phyloP scores from a whole-genome alignment of 1,140 invertebrate species.

The Thaumetopoea pityocampa region DNA sequence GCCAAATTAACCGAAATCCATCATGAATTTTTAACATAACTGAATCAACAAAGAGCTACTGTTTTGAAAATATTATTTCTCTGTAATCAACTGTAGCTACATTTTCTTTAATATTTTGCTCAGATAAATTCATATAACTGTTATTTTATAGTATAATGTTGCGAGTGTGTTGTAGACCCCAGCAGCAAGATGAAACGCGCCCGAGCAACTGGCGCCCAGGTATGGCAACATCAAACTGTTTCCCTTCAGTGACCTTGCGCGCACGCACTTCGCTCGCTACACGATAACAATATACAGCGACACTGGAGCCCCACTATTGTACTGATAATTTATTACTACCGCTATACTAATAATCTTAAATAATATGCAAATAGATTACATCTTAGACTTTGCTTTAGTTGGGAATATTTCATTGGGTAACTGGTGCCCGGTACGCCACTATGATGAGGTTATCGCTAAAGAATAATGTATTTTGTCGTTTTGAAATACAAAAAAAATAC shows the following conservation, averaged over 20 bases:
- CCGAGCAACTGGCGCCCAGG: conserved; percentile 34
- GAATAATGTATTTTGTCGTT: no score
- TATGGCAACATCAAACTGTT: conserved; percentile 55
- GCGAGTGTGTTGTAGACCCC: conserved; percentile 42
- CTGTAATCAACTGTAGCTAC: background rate
- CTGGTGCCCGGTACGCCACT: no score
- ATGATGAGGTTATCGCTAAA: no score
- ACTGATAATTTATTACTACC: conserved; percentile 30
- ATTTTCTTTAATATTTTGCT: no score
- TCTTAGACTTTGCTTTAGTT: no score
- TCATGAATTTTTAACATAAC: conserved; percentile 10
- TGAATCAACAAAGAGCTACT: conserved; percentile 4
- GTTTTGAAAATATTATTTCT: conserved; percentile 1
- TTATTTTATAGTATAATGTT: conserved; percentile 31
- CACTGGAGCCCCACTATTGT: conserved; percentile 39
- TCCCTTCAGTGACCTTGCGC: conserved; percentile 68
- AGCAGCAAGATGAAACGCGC: conserved; percentile 45
- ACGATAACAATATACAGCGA: conserved; percentile 47
- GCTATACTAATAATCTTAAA: background rate
- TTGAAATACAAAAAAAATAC: no score
- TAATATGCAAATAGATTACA: no score
- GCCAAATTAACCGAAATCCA: no score
- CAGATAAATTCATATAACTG: conserved; percentile 21
- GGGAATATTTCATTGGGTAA: no score
- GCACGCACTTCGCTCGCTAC: conserved; percentile 38